Base-by-base conservation (phyloP, 2,113 vertebrate species). In the Corynorhinus townsendii region DNA sequence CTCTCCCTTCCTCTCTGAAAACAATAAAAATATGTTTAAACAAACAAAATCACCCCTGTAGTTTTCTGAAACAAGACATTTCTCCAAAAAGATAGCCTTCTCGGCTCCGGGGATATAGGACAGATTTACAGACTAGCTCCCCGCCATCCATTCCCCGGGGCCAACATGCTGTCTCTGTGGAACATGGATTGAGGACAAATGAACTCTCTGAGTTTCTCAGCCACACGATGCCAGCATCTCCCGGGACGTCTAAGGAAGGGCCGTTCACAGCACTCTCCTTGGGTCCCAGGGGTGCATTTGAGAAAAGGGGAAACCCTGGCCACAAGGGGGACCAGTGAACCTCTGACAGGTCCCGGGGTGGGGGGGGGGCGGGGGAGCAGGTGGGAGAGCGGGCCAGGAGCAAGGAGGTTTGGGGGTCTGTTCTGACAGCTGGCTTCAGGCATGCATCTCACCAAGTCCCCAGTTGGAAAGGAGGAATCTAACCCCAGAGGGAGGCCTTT, bases 1-100 rank as follows among this genome's bases (percentile, higher is more conserved):
- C 54, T 56, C 22, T 59, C 56, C 56, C 24, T 59, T 26, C 56
- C 56, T 62, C 26, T 62, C 59, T 62, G 59, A 62, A 62, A 62
- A 28, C 59, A 62, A 62, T 62, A 62, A 28, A 62, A 28, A 26
- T 12, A 12, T 62, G 28, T 62, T 62, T 11, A 28, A 62, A 62
- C 26, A 59, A 59, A 56, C 4, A 22, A 56, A 62, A 59, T 11
- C 11, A 11, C 56, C 52, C 22, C 35, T 92, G 66, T 7, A 1
- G 5, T 90, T 82, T 82, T 49, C 75, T 43, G 56, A 52, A 68
- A 85, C 49, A 93, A 54, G 56, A 83, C 5, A 35, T 71, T 72
- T 82, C 68, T 79, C 22, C 11, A 35, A 38, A 90, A 71, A 95
- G 66, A 47, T n/a, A 79, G 64, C 35, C 16, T 72, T 66, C 45